Evolutionary conservation across 2,113 vertebrate species (phyloP), one percentile per base, ranked within the genome.

Genomic region (Desmodus rotundus): DNA sequence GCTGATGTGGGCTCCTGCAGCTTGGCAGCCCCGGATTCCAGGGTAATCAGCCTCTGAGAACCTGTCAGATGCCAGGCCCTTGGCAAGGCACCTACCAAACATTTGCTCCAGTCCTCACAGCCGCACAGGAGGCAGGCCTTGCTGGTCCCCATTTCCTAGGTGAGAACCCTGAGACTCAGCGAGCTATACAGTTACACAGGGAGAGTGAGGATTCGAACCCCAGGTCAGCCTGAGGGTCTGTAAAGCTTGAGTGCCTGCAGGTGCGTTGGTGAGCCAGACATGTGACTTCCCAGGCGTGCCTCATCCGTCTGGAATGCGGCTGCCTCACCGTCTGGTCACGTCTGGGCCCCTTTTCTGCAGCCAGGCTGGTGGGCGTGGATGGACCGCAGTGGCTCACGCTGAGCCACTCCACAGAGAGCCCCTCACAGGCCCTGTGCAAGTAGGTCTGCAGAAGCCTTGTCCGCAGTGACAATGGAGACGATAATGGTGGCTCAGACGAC

Each of bases 251-350:
- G 78, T 65, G 63, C 14, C 63, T n/a, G 56, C 93, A 95, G 91
- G 97, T 94, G 88, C 73, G 54, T 73, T 58, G 12, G 47, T 12
- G 50, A 94, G 86, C 68, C 95, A 92, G 95, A 95, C 91, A 41
- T n/a, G 87, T 91, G 91, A 87, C 80, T 82, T 83, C 54, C 63
- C 89, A 65, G 83, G 92, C 16, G 0, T 81, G 86, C 89, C 83
- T 95, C 97, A 92, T 76, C 94, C 0, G 73, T 97, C 96, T 98
- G 97, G 96, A 97, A 98, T 97, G 97, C 20, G 95, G 14, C 95
- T 94, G 86, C 86, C 94, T 98, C 96, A 93, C 94, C 14, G 82
- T 96, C 97, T 97, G 85, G 90, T 61, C 95, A 89, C 0, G 90
- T 84, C 76, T 80, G 87, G 88, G 58, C 36, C 67, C 81, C 56